Evolutionary conservation across 2,113 vertebrate species (phyloP).

Genomic region (Cololabis saira): DNA sequence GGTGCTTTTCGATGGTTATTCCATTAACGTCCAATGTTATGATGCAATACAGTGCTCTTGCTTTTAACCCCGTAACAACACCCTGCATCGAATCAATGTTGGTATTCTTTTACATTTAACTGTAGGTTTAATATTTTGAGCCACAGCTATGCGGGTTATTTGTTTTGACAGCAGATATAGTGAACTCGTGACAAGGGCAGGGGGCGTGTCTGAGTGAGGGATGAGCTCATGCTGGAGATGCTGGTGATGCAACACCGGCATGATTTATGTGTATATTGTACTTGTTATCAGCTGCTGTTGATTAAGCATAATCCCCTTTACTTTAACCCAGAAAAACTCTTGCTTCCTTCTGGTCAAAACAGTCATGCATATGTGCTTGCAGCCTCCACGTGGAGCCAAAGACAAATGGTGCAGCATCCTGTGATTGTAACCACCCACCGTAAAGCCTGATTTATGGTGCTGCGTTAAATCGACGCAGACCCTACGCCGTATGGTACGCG

Average conservation of each 20-base stretch:
- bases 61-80: too few relatives aligned
- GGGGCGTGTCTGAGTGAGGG: conserved; percentile 45
- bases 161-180: conserved; percentile 54
- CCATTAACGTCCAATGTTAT: too few relatives aligned
- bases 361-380: not conserved
- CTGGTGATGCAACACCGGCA: conserved; percentile 59
- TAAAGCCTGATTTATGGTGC: too few relatives aligned
- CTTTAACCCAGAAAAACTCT: not conserved
- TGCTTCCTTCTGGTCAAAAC: not conserved
- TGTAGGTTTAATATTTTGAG: not conserved
- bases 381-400: conserved; percentile 7
- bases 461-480: too few relatives aligned
- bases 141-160: not conserved
- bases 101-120: not conserved
- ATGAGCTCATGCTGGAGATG: conserved; percentile 61
- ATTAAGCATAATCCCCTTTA: not conserved
- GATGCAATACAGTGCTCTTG: too few relatives aligned
- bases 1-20: too few relatives aligned
- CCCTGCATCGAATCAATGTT: too few relatives aligned
- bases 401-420: not conserved
- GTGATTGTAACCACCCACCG: not conserved
- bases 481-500: too few relatives aligned
- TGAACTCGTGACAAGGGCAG: conserved; percentile 55
- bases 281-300: not conserved
- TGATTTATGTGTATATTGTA: not conserved